phyloP scores from a whole-genome alignment of 2,797 vertebrate species.

The Artibeus lituratus region DNA sequence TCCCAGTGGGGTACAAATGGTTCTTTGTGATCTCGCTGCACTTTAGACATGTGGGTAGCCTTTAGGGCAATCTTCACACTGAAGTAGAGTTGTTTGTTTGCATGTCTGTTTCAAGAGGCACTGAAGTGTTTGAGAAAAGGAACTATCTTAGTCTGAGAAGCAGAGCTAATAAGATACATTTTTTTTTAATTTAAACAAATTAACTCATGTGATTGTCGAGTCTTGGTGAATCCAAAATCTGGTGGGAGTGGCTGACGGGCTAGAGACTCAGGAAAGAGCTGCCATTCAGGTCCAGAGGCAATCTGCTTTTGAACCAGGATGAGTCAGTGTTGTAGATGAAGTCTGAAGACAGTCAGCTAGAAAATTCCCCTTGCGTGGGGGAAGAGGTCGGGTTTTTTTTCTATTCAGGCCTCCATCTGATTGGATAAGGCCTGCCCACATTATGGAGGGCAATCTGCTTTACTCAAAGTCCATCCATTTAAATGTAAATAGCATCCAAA shows the following conservation, averaged over 20 bases:
- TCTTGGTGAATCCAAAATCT: background rate
- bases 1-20: background rate
- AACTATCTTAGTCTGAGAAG: background rate
- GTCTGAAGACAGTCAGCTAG: background rate
- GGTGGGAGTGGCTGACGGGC: background rate
- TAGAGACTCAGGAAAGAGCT: background rate
- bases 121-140: background rate
- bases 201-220: background rate
- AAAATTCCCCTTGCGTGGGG: background rate
- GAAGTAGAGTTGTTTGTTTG: background rate
- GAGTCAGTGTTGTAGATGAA: background rate
- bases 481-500: conserved; percentile 33
- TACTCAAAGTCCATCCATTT: background rate
- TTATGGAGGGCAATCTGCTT: background rate
- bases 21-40: background rate
- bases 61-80: background rate
- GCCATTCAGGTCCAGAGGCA: background rate
- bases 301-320: background rate
- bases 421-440: background rate
- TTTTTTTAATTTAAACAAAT: background rate
- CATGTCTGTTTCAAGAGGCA: background rate
- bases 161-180: background rate
- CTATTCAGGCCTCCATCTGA: background rate
- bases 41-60: background rate
- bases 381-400: background rate